phyloP scores from a whole-genome alignment of 2,888 invertebrate species.

The Sycophila texana region DNA sequence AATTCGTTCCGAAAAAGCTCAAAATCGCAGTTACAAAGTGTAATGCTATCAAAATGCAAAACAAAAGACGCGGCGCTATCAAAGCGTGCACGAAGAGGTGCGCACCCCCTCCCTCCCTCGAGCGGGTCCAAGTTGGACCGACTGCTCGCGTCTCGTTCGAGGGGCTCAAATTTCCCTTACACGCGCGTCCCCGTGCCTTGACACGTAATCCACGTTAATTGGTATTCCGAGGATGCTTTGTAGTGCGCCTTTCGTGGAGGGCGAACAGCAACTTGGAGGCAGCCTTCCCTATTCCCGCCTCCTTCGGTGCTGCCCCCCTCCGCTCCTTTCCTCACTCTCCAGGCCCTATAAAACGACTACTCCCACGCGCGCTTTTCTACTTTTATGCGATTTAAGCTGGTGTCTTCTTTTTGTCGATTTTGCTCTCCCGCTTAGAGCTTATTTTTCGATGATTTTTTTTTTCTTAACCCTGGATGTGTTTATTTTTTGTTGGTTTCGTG shows the following conservation, averaged over 20 bases:
- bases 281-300: slow-evolving; percentile 17
- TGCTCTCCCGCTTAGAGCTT: too few species aligned
- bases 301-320: not conserved
- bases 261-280: slow-evolving; percentile 19
- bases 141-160: not conserved
- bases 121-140: not conserved
- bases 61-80: not conserved
- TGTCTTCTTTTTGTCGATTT: too few species aligned
- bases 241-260: slow-evolving; percentile 32
- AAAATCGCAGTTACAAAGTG: too few species aligned
- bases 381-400: too few species aligned
- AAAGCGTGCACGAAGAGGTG: not conserved
- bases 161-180: slow-evolving; percentile 49
- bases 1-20: too few species aligned
- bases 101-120: not conserved
- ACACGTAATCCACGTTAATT: slow-evolving; percentile 69
- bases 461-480: too few species aligned
- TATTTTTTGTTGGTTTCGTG: too few species aligned
- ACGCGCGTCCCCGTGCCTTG: slow-evolving; percentile 23
- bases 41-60: not conserved
- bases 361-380: too few species aligned
- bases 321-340: not conserved
- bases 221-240: slow-evolving; percentile 66
- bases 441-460: too few species aligned
- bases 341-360: not conserved